A percentile compares a stretch with the other conserved stretches of the same genome.
phyloP scores from a whole-genome alignment of 1,140 invertebrate genomes.

The Ladona fulva region DNA sequence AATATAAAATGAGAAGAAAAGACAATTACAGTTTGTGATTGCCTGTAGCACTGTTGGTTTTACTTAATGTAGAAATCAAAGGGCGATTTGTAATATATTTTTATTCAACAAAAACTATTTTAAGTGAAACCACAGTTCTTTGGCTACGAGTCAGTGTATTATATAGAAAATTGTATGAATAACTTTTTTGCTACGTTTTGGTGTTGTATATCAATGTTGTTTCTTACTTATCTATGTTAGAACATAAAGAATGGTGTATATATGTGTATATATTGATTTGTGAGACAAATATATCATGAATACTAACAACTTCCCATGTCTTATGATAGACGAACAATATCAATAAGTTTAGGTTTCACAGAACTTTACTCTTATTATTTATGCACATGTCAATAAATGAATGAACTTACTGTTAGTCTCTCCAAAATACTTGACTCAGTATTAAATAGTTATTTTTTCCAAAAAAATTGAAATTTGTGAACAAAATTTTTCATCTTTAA shows the following conservation, averaged over 20 bases:
- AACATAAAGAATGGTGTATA: neutral
- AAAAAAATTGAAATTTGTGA: too few species aligned
- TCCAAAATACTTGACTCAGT: too few species aligned
- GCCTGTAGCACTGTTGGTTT: neutral
- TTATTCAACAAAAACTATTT: neutral
- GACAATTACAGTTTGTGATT: neutral
- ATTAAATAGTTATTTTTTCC: too few species aligned
- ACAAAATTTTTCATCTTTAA: too few species aligned
- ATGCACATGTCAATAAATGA: too few species aligned
- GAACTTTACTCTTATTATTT: too few species aligned
- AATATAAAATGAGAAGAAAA: neutral
- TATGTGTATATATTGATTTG: slow-evolving; percentile 1
- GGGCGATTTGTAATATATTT: slow-evolving; percentile 3
- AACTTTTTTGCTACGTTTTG: slow-evolving; percentile 4
- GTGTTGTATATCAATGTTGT: neutral
- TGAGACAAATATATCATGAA: neutral
- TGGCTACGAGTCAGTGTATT: neutral
- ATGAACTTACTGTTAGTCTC: too few species aligned
- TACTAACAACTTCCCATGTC: neutral
- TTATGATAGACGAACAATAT: too few species aligned
- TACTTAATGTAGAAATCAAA: slow-evolving; percentile 4
- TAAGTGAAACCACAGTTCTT: neutral
- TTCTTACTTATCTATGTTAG: neutral
- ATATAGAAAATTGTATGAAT: neutral
- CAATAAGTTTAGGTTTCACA: too few species aligned